These are phyloP conservation scores for Semibalanus balanoides DNA, from an alignment of 1,140 invertebrate species.

Conservation along the genomic window DNA sequence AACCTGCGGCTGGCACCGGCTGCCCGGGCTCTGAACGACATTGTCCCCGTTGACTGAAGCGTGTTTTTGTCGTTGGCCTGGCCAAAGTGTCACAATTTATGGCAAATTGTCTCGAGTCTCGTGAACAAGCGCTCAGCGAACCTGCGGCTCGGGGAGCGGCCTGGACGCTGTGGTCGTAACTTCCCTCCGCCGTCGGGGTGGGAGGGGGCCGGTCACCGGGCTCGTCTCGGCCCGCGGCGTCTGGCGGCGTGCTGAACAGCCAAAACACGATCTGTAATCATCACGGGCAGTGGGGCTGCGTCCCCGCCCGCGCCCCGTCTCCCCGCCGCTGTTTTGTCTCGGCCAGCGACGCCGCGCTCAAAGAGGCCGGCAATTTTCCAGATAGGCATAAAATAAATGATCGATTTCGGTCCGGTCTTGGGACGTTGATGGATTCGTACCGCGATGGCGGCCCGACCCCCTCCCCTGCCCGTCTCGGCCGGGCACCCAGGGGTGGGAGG, in stretches of 20 bases:
- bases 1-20: too few relatives aligned
- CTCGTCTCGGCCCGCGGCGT: too few relatives aligned
- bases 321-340: background rate
- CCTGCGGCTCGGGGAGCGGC: background rate
- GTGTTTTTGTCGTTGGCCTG: background rate
- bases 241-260: too few relatives aligned
- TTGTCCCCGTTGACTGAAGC: too few relatives aligned
- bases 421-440: background rate
- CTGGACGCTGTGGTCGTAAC: background rate
- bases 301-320: too few relatives aligned
- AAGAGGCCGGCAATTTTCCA: background rate
- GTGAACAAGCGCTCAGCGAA: background rate
- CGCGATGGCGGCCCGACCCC: background rate
- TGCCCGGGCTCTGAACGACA: too few relatives aligned
- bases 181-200: background rate
- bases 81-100: background rate
- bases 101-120: background rate
- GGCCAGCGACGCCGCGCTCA: background rate
- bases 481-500: background rate
- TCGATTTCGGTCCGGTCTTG: background rate
- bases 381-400: conserved; percentile 2
- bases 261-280: background rate
- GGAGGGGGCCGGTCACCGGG: too few relatives aligned
- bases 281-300: background rate
- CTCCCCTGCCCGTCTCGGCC: too few relatives aligned